A percentile compares a stretch with the other conserved stretches of the same genome.
These are phyloP conservation scores for Dynastes tityus DNA, from an alignment of 2,888 invertebrate species.

Conservation along the genomic window DNA sequence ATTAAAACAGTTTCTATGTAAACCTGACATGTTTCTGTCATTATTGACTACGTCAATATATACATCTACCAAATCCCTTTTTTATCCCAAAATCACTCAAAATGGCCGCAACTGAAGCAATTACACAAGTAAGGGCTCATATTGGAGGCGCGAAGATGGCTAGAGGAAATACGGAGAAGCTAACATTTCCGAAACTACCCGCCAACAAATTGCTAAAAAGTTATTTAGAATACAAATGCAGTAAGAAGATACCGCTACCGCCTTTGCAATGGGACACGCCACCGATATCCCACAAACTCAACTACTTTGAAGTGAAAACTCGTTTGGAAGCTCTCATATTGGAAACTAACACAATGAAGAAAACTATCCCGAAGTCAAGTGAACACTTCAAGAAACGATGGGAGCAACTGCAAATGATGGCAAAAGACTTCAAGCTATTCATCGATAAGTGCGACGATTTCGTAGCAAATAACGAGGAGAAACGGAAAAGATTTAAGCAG, in stretches of 20 bases:
- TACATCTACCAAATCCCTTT: neutral
- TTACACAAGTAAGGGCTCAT: neutral
- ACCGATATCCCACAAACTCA: neutral
- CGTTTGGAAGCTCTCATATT: neutral
- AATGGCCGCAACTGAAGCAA: neutral
- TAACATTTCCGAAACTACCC: slow-evolving; percentile 4
- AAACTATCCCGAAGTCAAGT: no score
- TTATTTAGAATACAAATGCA: neutral
- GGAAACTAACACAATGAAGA: neutral
- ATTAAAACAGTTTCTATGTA: no score
- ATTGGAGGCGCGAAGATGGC: neutral
- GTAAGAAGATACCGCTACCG: neutral
- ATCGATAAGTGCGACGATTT: slow-evolving; percentile 32
- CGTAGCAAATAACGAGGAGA: slow-evolving; percentile 34
- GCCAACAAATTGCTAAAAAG: neutral
- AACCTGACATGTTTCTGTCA: no score
- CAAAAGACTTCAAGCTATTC: neutral
- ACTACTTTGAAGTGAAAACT: neutral
- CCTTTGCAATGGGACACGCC: slow-evolving; percentile 5
- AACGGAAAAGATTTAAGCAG: slow-evolving; percentile 21
- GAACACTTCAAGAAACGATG: neutral
- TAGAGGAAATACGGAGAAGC: neutral
- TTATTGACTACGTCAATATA: no score
- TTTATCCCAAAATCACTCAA: neutral
- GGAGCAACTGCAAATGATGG: neutral